Percentiles rank a stretch among this genome's conserved stretches.
phyloP scores from a whole-genome alignment of 2,888 invertebrate species.

The Tanytarsus gracilentus region DNA sequence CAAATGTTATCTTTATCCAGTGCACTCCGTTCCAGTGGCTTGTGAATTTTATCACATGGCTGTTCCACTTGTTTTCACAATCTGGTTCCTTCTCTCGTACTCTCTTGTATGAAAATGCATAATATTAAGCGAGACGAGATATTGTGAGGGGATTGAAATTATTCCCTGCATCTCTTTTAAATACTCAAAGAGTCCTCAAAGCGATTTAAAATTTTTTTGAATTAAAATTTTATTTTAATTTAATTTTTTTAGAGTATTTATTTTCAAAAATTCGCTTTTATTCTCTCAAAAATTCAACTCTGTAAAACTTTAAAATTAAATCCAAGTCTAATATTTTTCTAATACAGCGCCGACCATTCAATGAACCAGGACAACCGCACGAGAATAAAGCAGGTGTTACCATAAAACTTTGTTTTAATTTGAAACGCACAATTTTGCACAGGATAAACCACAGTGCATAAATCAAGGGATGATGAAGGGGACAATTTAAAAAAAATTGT shows the following conservation, averaged over 20 bases:
- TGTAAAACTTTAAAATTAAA: not conserved
- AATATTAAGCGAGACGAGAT: too few species aligned
- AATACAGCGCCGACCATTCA: conserved; percentile 10
- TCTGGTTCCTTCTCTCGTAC: conserved; percentile 7
- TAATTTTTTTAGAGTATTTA: too few species aligned
- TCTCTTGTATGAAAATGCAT: too few species aligned
- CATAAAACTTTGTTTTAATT: conserved; percentile 29
- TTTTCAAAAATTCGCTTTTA: not conserved
- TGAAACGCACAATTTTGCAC: conserved; percentile 22
- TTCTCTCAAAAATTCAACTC: too few species aligned
- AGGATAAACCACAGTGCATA: conserved; percentile 6
- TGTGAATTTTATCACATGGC: conserved; percentile 26
- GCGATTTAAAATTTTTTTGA: too few species aligned
- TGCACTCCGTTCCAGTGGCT: not conserved
- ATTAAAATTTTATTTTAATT: too few species aligned
- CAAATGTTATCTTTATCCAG: too few species aligned
- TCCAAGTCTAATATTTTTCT: not conserved
- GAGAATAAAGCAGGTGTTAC: conserved; percentile 29
- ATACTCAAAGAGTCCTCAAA: too few species aligned
- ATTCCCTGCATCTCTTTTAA: too few species aligned
- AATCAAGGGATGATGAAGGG: conserved; percentile 15
- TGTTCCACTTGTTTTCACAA: conserved; percentile 25
- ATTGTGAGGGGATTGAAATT: too few species aligned
- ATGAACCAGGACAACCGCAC: conserved; percentile 19
- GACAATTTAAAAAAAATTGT: not conserved